Conservation (phyloP, 2,888 invertebrate species). For the Cerastis leucographa region DNA sequence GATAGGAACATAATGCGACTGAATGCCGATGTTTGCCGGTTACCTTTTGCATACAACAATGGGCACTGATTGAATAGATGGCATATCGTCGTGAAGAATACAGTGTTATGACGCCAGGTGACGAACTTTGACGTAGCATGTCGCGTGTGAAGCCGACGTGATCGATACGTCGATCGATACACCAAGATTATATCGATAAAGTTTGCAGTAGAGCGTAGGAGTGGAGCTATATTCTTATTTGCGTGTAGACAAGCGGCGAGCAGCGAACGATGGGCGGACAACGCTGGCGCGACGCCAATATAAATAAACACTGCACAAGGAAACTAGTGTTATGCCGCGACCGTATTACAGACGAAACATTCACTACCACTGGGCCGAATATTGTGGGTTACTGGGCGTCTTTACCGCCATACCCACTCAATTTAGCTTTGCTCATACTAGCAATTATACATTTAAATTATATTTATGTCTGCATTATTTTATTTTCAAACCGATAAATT, state of each 20-base stretch:
- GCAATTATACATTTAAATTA: slow-evolving; percentile 19
- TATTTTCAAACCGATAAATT: background rate
- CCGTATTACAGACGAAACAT: slow-evolving; percentile 90
- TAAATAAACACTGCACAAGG: slow-evolving; percentile 91
- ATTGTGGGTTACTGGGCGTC: slow-evolving; percentile 90
- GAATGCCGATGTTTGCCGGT: slow-evolving; percentile 67
- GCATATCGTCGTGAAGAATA: slow-evolving; percentile 74
- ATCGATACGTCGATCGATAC: slow-evolving; percentile 83
- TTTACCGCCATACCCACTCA: slow-evolving; percentile 65
- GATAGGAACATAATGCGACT: slow-evolving; percentile 57
- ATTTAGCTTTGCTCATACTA: slow-evolving; percentile 56
- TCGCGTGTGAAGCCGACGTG: slow-evolving; percentile 74
- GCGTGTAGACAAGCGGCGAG: slow-evolving; percentile 81
- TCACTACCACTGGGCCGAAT: slow-evolving; percentile 89
- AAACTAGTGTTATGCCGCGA: slow-evolving; percentile 91
- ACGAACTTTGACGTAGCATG: slow-evolving; percentile 83
- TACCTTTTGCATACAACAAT: slow-evolving; percentile 83
- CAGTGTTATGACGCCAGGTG: slow-evolving; percentile 82
- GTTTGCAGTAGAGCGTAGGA: slow-evolving; percentile 80
- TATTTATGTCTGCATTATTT: slow-evolving; percentile 21
- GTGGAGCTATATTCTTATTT: slow-evolving; percentile 82
- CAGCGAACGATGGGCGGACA: slow-evolving; percentile 85
- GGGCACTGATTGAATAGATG: slow-evolving; percentile 78
- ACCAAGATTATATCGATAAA: slow-evolving; percentile 81
- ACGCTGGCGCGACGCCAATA: slow-evolving; percentile 87